Conservation (phyloP, 2,797 vertebrate species). For the Spheniscus humboldti region DNA sequence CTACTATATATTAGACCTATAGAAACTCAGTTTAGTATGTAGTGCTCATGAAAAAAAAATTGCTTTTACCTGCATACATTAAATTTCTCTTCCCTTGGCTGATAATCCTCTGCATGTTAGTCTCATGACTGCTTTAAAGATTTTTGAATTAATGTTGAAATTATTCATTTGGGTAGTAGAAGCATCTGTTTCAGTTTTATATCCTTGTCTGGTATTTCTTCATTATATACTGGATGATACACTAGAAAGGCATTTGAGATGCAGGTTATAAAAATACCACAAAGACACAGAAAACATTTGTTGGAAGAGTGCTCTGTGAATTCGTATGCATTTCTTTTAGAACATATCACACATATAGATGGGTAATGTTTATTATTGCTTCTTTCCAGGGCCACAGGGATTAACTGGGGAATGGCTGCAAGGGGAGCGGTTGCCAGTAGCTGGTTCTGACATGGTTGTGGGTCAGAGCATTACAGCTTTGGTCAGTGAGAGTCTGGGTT, state of each 20-base stretch:
- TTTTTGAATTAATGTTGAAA: constrained; percentile 43
- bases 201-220: constrained; percentile 1
- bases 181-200: constrained; percentile 28
- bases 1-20: not conserved
- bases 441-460: not conserved
- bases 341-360: fast-evolving
- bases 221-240: not conserved
- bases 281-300: not conserved
- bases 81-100: not conserved
- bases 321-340: not conserved
- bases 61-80: not conserved
- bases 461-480: not conserved
- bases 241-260: not conserved
- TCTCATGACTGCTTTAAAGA: constrained; percentile 21
- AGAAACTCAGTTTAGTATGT: not conserved
- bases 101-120: constrained; percentile 5
- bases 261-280: constrained; percentile 1
- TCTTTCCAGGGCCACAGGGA: not conserved
- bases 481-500: not conserved
- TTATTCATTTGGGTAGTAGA: constrained; percentile 21
- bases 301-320: not conserved
- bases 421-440: fast-evolving
- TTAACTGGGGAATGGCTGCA: not conserved
- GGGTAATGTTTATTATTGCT: not conserved
- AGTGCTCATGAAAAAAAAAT: not conserved